Base-by-base conservation (phyloP, 1,140 invertebrate species). In the Fopius arisanus region DNA sequence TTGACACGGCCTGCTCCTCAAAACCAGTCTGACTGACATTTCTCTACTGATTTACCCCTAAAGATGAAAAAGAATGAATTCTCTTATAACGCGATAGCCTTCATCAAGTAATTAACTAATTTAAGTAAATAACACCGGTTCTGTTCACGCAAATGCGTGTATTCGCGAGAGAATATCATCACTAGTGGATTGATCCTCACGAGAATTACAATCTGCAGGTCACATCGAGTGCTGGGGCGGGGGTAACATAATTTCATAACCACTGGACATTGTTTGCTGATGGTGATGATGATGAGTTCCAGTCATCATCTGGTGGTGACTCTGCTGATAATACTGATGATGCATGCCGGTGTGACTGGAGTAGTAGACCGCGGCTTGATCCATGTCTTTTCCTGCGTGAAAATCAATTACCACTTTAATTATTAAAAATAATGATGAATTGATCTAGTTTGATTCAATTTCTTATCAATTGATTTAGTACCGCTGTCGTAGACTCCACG, bases 161-260 rank as follows among this genome's bases (percentile, higher is more conserved):
- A 83, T 75, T 5, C 80, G 78, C 12, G 78, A 40, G 2, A 81
- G 54, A 9, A 76, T 70, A 48, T 83, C 81, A 51, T 83, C 80
- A 40, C 51, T 74, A 7, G 37, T 48, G 16, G 59, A 67, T 31
- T 78, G 75, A 12, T 82, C 78, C 21, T 78, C 77, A 33, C 75
- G 77, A 31, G 70, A 59, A 51, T 72, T 72, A 21, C 82, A 81
- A 6, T 84, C 81, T 67, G 78, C 77, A 77, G 83, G 84, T 88
- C 86, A 88, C 82, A 87, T 87, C 21, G 86, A 83, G 59, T 86
- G 86, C 37, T 87, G 87, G 3, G 85, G 82, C 0, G 86, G 86
- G 29, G 85, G 82, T 59, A 88, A 70, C 84, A 87, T 86, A 41
- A 86, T 79, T 74, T 88, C 87, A 75, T 88, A 88, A n/a, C 84